Base-by-base conservation (phyloP, 2,797 vertebrate species). In the Enteromius mattozi region DNA sequence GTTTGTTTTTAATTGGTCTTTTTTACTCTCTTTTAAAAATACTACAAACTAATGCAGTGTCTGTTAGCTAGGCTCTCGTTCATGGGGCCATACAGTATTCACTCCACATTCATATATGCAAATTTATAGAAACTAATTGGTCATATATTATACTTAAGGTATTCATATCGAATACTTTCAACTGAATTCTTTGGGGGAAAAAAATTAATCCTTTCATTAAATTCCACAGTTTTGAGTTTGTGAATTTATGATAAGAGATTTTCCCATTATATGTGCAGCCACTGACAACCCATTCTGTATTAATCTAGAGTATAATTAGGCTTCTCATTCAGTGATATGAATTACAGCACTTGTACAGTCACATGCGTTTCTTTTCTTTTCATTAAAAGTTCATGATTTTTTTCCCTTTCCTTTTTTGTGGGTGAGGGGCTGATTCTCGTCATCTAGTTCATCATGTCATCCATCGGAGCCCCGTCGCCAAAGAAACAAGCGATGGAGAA, bases 321-420 rank as follows among this genome's bases (percentile, higher is more conserved):
- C 81, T 61, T 81, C 78, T 65, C 68, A 35, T 33, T 77, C 47
- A 59, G 16, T 33, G 56, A 89, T 88, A 91, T 90, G 85, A 88
- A 92, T 92, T 88, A 80, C 79, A 75, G 27, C 83, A 85, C 81
- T 79, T 90, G 65, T 90, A 63, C 87, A 89, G 81, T 92, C 88
- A 86, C 77, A 91, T 78, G 88, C 86, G 91, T 92, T 89, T 88
- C 87, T 83, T 74, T 85, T 59, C 87, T 56, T 90, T 92, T 86
- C 77, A 86, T 85, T 90, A 87, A 88, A 87, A 89, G 85, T 78
- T 83, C 68, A 82, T 86, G 63, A 61, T 86, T 69, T 79, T 47
- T 76, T 35, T 9, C 5, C 19, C 8, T 56, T 33, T 16, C 19
- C 45, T 54, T 59, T 86, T 88, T 86, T 40, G 40, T 40, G 33